Evolutionary conservation across 2,113 vertebrate genomes (phyloP), one percentile per base, ranked within the genome.

Genomic region (Oplegnathus fasciatus): DNA sequence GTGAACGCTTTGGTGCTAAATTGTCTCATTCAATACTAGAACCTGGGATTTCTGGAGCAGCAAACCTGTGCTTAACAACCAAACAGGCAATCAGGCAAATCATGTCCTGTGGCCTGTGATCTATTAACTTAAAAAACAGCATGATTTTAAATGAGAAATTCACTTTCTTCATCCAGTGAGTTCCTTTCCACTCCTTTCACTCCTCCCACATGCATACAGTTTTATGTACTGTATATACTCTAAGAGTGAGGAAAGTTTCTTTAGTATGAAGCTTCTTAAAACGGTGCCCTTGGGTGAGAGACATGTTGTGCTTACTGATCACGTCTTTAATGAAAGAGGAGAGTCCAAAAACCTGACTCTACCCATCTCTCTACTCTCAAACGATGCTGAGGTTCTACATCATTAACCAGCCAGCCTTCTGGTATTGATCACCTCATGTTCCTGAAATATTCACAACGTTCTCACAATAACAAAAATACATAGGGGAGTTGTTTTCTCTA

Each of bases 401-500:
- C 93, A 94, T 94, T 94, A 94, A 94, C 84, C 87, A 89, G 90
- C 68, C 82, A 86, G 74, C 75, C 86, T 90, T 84, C 86, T 91
- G 64, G 71, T 94, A 95, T 95, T 93, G 94, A 95, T 95, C 87
- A 93, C 82, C 80, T 87, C 77, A 37, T 78, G 80, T 88, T 91
- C 77, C 90, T 93, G 89, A 94, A 93, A 94, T 91, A 94, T 94
- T 94, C 89, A 93, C 88, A 71, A 88, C 72, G 65, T 75, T 86
- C 86, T 66, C 76, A 88, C 87, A 84, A 88, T 82, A 88, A 88
- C 87, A 91, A 87, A 88, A 89, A 84, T 76, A 75, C 86, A 82
- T 76, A 44, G 50, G 87, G 75, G 80, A 90, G 74, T 75, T 80
- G 52, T 76, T 81, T 84, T 86, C 87, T 75, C 64, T 80, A 69